Base-by-base conservation (phyloP, 2,797 vertebrate species). In the Nannoperca obscura region DNA sequence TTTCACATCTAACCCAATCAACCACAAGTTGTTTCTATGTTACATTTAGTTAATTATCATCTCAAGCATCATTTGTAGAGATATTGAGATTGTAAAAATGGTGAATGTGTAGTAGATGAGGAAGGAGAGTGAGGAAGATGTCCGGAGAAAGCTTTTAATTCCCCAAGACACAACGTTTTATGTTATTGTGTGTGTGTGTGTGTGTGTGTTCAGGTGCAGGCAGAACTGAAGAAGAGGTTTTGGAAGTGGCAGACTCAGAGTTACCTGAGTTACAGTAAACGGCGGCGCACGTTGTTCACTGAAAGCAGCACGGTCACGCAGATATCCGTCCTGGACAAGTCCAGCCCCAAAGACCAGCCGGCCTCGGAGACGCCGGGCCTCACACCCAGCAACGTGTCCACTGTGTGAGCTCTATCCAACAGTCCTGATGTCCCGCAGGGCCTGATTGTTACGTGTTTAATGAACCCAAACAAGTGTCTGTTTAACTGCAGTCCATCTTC, bases 211-310 rank as follows among this genome's bases (percentile, higher is more conserved):
- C 82, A 97, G 96, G 96, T 97, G 30, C 96, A 96, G 84, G 89
- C 94, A 0, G 96, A 97, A 70, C 80, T 97, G 78, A 96, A 96
- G 92, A 96, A 96, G 47, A 88, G 92, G 0, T 90, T 97, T 15
- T 94, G 94, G 87, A 95, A 92, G 76, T 96, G 96, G 96, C 95
- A 95, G 87, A 85, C 93, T 14, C 95, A 95, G 86, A 95, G 87
- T 15, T 95, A 96, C 85, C 90, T 96, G 88, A 94, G 86, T 65
- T 96, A 95, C 87, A 88, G 91, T 20, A 90, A 91, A 75, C 93
- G 94, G 15, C 92, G 88, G 1, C 94, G 92, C 0, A 84, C 87
- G 1, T 5, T 93, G 44, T 92, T 93, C 78, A 90, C 82, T 0
- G 93, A 94, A 7, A 91, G 91, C 91, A 92, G 92, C 82, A 91